Conservation (phyloP, 2,888 invertebrate species). For the Monopis laevigella region DNA sequence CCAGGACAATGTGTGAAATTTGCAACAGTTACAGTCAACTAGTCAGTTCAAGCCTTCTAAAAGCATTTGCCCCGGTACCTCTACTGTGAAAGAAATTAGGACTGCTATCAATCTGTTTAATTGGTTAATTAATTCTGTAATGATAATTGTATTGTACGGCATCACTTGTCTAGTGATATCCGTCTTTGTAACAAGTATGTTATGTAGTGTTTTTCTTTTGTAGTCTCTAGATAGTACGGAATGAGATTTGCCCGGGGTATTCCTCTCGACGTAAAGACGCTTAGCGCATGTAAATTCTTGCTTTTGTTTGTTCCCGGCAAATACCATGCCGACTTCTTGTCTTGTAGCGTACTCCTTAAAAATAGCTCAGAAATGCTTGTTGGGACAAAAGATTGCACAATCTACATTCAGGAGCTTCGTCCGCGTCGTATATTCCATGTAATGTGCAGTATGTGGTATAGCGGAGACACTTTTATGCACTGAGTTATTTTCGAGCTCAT, state of each 20-base stretch:
- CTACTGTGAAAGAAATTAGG: too few species aligned
- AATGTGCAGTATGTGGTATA: slow-evolving; percentile 5
- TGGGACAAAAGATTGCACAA: slow-evolving; percentile 21
- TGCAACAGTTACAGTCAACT: too few species aligned
- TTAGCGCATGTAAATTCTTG: slow-evolving; percentile 32
- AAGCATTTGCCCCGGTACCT: too few species aligned
- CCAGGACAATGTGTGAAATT: too few species aligned
- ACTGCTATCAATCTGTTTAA: too few species aligned
- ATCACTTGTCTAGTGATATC: too few species aligned
- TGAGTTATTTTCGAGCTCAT: slow-evolving; percentile 4
- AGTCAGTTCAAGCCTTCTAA: too few species aligned
- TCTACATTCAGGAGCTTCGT: slow-evolving; percentile 21
- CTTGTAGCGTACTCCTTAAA: slow-evolving; percentile 7
- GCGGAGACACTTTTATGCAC: slow-evolving; percentile 7
- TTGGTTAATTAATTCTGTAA: too few species aligned
- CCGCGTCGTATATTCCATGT: slow-evolving; percentile 5
- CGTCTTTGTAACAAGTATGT: too few species aligned
- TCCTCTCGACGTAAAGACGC: slow-evolving; percentile 17
- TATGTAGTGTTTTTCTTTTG: too few species aligned
- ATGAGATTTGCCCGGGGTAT: slow-evolving; percentile 25
- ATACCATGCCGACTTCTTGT: slow-evolving; percentile 15
- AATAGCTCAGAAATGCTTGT: slow-evolving; percentile 20
- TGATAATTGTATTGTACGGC: too few species aligned
- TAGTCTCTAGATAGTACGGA: slow-evolving; percentile 23
- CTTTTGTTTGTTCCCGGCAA: slow-evolving; percentile 28